Conservation (phyloP, 2,888 invertebrate genomes). For the Eupithecia tripunctaria region DNA sequence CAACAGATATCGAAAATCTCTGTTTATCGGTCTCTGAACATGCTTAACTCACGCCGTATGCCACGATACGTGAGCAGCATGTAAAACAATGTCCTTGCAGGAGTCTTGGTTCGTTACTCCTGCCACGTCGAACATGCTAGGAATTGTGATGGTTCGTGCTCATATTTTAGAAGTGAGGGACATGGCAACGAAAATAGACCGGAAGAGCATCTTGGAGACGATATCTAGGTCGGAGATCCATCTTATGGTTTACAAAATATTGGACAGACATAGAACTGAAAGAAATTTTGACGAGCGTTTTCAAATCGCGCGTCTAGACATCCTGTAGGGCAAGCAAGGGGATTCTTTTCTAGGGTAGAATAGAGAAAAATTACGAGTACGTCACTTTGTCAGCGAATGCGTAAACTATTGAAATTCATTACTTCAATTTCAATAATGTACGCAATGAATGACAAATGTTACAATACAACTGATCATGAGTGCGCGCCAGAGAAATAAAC, state of each 20-base stretch:
- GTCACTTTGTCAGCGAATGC: no score
- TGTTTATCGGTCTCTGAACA: conserved; percentile 30
- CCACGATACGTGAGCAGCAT: conserved; percentile 53
- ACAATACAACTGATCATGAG: no score
- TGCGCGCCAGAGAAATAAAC: no score
- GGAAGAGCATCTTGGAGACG: background rate
- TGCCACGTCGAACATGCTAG: conserved; percentile 25
- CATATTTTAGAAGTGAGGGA: conserved; percentile 18
- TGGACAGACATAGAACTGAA: background rate
- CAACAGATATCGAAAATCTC: conserved; percentile 18
- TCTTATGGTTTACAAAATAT: background rate
- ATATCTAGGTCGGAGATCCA: background rate
- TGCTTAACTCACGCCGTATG: conserved; percentile 30
- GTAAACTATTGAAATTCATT: no score
- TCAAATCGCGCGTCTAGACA: no score
- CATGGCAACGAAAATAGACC: background rate
- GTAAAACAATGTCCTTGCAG: conserved; percentile 52
- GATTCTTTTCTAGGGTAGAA: no score
- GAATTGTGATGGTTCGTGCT: conserved; percentile 28
- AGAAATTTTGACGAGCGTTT: background rate
- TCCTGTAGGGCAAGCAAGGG: no score
- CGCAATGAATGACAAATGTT: no score
- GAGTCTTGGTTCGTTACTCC: conserved; percentile 56
- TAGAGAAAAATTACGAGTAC: no score
- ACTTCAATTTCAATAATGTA: no score